Evolutionary conservation across 2,888 invertebrate species (phyloP), one percentile per base, ranked within the genome.

Genomic region (Punctoribates punctum): DNA sequence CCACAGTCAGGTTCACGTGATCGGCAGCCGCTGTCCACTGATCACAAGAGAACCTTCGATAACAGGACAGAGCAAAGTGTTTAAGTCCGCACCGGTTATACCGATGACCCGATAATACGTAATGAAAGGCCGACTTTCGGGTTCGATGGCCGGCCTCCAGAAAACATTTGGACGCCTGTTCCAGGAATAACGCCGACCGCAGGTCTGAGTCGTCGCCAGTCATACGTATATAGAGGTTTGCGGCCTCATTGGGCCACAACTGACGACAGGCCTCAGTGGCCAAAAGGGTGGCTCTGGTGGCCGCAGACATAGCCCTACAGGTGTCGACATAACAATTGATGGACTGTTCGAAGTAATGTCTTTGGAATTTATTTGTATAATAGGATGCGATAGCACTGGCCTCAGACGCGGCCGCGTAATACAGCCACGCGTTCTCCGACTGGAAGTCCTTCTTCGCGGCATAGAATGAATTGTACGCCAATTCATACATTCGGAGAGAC

Each of bases 131-230:
- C 83, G 94, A 96, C 84, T 97, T 97, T 74, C 96, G 87, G 80
- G 91, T 88, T 91, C 94, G 91, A 1, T 83, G 81, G 2, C 75
- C 75, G 13, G 87, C 85, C 4, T 85, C 86, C 51, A 96, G 86
- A 83, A 94, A 98, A 83, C 95, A 94, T 82, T 95, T 91, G 0
- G 97, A 91, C 0, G 97, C 96, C 84, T 97, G 96, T 84, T 99
- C 98, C 73, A 98, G 86, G 75, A 98, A 85, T 82, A 99, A 86
- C 9, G 96, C 98, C 80, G 95, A 95, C 76, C 95, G 88, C 75
- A 99, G 86, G 85, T 98, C 97, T n/a, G 95, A 94, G 83, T 98
- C 97, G 85, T 97, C 96, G 80, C 93, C 93, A 13, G 96, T 96
- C 92, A 97, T 93, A 78, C 95, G 89, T 81, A 96, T 94, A 73